Evolutionary conservation across 2,797 vertebrate genomes (phyloP), one percentile per base, ranked within the genome.

Genomic region (Liparis tanakae): DNA sequence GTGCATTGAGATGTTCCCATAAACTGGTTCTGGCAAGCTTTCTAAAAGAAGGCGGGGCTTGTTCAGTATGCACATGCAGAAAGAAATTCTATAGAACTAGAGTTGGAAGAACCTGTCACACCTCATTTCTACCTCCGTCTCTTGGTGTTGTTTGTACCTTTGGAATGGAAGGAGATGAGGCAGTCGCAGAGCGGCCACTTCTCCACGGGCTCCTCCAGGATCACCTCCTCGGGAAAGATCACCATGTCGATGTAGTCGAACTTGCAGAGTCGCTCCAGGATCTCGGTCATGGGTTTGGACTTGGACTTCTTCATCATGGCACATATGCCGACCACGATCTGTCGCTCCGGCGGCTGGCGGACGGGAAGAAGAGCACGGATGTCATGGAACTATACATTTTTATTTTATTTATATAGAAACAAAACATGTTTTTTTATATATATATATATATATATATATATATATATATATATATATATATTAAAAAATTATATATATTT

Each of bases 241-340:
- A 97, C 96, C 80, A 99, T 94, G 0, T 96, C 95, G 80, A 99
- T 97, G 86, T 97, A 99, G 85, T 99, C 97, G 46, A 99, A 99
- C 87, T 96, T 96, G 92, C 98, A 98, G 54, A 99, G 96, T 22
- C 98, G 94, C 90, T 98, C 97, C 88, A 99, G 88, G 89, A 99
- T 99, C 90, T 99, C 94, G 2, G 97, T 99, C 98, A 99, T 99
- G 76, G 98, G 97, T 84, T 99, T 99, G 34, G 98, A 99, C 73
- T 97, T 98, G 63, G 98, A 99, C 87, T 99, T 99, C 88, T 99
- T 99, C 90, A 96, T 98, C 98, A 99, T 99, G 79, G 97, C 95
- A 80, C 98, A 99, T 85, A 99, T 99, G 73, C 97, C 98, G 34
- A 99, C 98, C 83, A 99, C 93, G 1, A 99, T 97, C 93, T 97